These are phyloP conservation scores for Hydrolagus affinis DNA, from an alignment of 2,113 vertebrate species.

Conservation along the genomic window DNA sequence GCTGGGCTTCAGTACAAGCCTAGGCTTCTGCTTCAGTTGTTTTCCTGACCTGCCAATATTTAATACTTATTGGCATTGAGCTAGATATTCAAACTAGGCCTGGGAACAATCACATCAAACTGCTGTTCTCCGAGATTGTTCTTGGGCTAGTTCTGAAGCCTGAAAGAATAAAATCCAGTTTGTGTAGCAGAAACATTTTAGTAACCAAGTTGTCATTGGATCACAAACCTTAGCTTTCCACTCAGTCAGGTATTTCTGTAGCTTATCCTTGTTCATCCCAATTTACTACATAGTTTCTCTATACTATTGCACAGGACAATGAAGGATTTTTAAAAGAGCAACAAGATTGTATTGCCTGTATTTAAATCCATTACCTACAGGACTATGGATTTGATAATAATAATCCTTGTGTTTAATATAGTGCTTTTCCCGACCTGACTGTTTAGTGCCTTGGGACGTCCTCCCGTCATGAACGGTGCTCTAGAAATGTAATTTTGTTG, in stretches of 20 bases:
- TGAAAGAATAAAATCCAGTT: neutral
- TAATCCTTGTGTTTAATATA: no score
- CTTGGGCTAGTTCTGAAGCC: neutral
- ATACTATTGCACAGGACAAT: no score
- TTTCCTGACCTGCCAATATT: neutral
- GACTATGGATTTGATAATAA: no score
- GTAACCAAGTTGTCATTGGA: neutral
- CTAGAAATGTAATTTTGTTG: no score
- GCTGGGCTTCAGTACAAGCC: neutral
- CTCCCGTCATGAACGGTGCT: no score
- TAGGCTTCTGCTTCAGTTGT: neutral
- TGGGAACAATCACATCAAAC: neutral
- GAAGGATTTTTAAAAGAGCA: no score
- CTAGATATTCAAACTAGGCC: neutral
- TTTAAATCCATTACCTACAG: no score
- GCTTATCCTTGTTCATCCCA: neutral
- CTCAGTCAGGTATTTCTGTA: neutral
- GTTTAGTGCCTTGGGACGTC: no score
- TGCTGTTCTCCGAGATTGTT: neutral
- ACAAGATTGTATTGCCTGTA: no score
- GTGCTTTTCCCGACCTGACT: no score
- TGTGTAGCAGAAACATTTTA: neutral
- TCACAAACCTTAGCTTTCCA: neutral
- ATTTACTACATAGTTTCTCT: no score
- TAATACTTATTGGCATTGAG: neutral